Conservation (phyloP, 1,140 invertebrate species). For the Aricia agestis region DNA sequence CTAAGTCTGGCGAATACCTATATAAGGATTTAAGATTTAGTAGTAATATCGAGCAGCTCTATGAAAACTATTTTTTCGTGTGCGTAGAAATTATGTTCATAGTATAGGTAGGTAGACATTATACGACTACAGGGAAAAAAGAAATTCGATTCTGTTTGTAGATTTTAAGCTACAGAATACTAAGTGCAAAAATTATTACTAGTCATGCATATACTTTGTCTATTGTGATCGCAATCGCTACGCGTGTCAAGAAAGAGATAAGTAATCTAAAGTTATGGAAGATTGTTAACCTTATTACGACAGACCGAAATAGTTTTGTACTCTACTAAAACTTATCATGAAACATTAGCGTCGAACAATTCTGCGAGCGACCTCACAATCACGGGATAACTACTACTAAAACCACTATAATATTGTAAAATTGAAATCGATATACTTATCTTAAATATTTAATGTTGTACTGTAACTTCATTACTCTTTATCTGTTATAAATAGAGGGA, state of each 20-base stretch:
- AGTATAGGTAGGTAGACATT: too few relatives aligned
- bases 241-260: not conserved
- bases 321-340: not conserved
- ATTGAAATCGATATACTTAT: not conserved
- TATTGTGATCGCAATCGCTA: not conserved
- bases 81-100: not conserved
- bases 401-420: not conserved
- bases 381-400: not conserved
- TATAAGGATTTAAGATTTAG: too few relatives aligned
- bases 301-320: not conserved
- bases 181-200: not conserved
- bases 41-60: too few relatives aligned
- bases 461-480: not conserved
- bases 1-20: too few relatives aligned
- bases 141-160: not conserved
- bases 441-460: not conserved
- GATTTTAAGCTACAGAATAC: not conserved
- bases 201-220: not conserved
- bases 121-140: too few relatives aligned
- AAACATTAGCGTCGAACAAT: not conserved
- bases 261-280: not conserved
- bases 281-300: not conserved
- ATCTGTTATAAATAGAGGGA: not conserved
- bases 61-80: not conserved
- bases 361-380: not conserved